A percentile compares a stretch with the other conserved stretches of the same genome.
phyloP scores from a whole-genome alignment of 2,113 vertebrate genomes.

The Aspiorhynchus laticeps region DNA sequence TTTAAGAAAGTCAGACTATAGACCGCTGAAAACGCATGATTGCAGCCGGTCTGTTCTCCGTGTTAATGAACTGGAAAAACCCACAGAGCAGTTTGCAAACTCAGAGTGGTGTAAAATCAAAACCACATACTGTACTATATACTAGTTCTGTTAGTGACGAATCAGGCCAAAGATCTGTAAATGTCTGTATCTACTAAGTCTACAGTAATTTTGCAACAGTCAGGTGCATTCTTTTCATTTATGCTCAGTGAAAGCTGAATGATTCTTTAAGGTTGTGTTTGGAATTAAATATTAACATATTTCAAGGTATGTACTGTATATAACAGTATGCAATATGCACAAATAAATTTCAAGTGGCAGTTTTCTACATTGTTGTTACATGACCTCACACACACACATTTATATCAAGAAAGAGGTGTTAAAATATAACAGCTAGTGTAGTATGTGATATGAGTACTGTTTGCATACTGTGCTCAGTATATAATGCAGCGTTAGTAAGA shows the following conservation, averaged over 20 bases:
- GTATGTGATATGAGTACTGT: not conserved
- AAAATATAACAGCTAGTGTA: not conserved
- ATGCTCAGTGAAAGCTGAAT: not conserved
- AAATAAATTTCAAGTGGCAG: too few relatives aligned
- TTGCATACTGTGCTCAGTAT: not conserved
- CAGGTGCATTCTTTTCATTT: not conserved
- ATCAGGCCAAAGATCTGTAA: not conserved
- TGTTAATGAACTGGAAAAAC: not conserved
- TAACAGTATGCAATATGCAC: too few relatives aligned
- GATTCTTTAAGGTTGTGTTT: not conserved
- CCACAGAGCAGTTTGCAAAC: not conserved
- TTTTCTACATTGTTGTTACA: too few relatives aligned
- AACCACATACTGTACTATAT: not conserved
- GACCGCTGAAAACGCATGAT: not conserved
- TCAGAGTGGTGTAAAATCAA: not conserved
- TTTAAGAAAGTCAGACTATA: not conserved
- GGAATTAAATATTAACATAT: too few relatives aligned
- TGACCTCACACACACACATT: too few relatives aligned
- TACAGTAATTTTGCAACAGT: too few relatives aligned
- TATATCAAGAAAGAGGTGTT: not conserved
- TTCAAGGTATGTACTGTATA: too few relatives aligned
- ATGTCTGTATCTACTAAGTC: too few relatives aligned
- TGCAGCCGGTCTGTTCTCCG: not conserved
- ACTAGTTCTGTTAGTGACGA: not conserved
- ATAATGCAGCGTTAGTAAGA: too few relatives aligned